Base-by-base conservation (phyloP, 2,888 invertebrate species). In the Drosophila hamatofila region DNA sequence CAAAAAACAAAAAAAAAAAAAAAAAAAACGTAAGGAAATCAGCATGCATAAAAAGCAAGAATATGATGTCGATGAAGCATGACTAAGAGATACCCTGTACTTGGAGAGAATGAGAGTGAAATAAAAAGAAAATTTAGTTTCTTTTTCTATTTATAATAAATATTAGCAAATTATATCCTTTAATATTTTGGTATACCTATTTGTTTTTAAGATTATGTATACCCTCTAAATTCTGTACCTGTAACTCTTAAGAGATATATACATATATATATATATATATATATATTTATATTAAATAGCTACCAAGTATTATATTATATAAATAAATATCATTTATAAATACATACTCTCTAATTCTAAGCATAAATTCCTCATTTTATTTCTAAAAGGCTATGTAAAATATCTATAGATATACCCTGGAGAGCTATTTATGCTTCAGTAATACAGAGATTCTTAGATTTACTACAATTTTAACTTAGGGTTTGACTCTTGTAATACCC, bases 31-130 rank as follows among this genome's bases (percentile, higher is more conserved):
- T 44, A 51, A 51, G 21, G 41, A 83, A 85, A 85, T 77, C 74
- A 69, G 69, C 58, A 85, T 85, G 83, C 61, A 67, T 48, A 82
- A 85, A 84, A 73, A 75, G 44, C 23, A 41, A 41, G 21, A 42
- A n/a, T 16, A 21, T 18, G 30, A 11, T 21, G 23, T 16, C 6
- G 21, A 30, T 35, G 27, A 58, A 16, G 39, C 16, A 14, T 2
- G 11, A 9, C 14, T 37, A 0, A 2, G 14, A 30, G 16, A 59
- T 69, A 70, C 63, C 25, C 72, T 71, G 42, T 41, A 58, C 1
- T 11, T 6, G 6, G 2, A 39, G 8, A 7, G 3, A 39, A 6
- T 0, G 7, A 39, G 8, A 8, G n/a, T n/a, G 8, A 16, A 3
- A n/a, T 39, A 1, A 3, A 39, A 14, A 35, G 4, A 35, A 3